Conservation (phyloP, 2,797 vertebrate genomes). For the Protonibea diacanthus region DNA sequence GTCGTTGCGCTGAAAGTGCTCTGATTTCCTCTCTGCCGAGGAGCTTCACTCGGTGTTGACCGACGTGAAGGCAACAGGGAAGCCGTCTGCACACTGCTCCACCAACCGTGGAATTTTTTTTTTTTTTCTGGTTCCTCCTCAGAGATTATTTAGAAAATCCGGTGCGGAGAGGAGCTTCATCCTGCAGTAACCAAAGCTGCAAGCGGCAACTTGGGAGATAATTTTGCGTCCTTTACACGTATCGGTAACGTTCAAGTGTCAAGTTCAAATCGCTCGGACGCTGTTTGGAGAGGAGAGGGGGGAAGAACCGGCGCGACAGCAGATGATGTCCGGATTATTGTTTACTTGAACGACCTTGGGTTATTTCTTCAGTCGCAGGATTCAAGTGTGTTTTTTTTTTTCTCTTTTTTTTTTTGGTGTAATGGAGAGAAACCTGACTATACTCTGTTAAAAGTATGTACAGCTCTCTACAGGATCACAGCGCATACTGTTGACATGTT, state of each 20-base stretch:
- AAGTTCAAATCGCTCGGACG: slow-evolving; percentile 33
- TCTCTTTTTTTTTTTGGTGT: neutral
- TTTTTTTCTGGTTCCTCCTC: neutral
- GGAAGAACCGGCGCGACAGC: slow-evolving; percentile 4
- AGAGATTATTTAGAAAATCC: slow-evolving; percentile 20
- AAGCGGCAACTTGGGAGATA: slow-evolving; percentile 46
- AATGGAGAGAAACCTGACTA: slow-evolving; percentile 34
- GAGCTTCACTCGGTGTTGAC: slow-evolving; percentile 17
- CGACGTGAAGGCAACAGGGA: slow-evolving; percentile 23
- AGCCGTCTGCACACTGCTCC: neutral
- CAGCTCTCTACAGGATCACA: slow-evolving; percentile 1
- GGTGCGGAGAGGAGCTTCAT: slow-evolving; percentile 17
- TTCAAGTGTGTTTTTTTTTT: neutral
- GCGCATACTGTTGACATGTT: neutral
- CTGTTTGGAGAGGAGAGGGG: slow-evolving; percentile 10
- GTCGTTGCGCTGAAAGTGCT: slow-evolving; percentile 32
- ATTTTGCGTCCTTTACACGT: neutral
- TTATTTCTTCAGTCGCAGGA: slow-evolving; percentile 39
- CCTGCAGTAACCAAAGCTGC: neutral
- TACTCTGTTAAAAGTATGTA: slow-evolving; percentile 65
- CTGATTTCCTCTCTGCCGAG: neutral
- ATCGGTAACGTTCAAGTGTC: slow-evolving; percentile 16
- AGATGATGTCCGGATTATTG: slow-evolving; percentile 50
- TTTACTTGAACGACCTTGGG: slow-evolving; percentile 65
- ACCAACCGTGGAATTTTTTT: neutral